phyloP scores from a whole-genome alignment of 2,888 invertebrate genomes.

The Drosophila lutescens region DNA sequence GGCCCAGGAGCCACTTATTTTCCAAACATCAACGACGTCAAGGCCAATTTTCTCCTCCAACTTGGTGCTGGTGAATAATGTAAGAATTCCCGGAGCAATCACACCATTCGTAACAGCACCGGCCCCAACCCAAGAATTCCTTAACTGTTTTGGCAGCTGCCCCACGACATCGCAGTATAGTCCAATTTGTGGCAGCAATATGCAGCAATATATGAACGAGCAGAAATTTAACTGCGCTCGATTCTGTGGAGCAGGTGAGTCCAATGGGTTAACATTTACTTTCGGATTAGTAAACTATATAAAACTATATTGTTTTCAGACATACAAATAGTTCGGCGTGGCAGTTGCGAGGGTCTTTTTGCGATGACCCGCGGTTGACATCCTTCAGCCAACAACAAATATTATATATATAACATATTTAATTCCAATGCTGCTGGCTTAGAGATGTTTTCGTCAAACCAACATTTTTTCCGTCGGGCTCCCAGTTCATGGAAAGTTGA shows the following conservation, averaged over 20 bases:
- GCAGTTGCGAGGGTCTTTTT: constrained; percentile 80
- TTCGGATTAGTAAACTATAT: background rate
- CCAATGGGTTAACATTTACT: background rate
- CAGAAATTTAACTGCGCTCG: constrained; percentile 82
- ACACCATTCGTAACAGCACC: constrained; percentile 63
- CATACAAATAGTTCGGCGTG: constrained; percentile 79
- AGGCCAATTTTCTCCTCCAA: constrained; percentile 16
- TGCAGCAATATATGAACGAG: constrained; percentile 78
- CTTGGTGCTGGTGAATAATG: constrained; percentile 77
- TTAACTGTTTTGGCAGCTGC: constrained; percentile 78
- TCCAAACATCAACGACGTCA: constrained; percentile 23
- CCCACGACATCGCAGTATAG: constrained; percentile 83
- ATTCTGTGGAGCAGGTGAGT: constrained; percentile 82
- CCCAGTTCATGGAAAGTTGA: constrained; percentile 21
- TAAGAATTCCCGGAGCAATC: constrained; percentile 57
- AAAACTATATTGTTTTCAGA: constrained; percentile 53
- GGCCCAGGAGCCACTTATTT: constrained; percentile 55
- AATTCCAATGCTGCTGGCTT: background rate
- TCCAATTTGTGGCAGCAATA: constrained; percentile 83
- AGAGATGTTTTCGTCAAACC: background rate
- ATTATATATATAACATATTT: background rate
- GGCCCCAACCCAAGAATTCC: constrained; percentile 65
- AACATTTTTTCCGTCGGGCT: constrained; percentile 1
- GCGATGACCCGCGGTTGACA: constrained; percentile 76
- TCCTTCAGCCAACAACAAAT: background rate